Evolutionary conservation across 2,888 invertebrate species (phyloP), one percentile per base, ranked within the genome.

Genomic region (Polyommatus iphigenia): DNA sequence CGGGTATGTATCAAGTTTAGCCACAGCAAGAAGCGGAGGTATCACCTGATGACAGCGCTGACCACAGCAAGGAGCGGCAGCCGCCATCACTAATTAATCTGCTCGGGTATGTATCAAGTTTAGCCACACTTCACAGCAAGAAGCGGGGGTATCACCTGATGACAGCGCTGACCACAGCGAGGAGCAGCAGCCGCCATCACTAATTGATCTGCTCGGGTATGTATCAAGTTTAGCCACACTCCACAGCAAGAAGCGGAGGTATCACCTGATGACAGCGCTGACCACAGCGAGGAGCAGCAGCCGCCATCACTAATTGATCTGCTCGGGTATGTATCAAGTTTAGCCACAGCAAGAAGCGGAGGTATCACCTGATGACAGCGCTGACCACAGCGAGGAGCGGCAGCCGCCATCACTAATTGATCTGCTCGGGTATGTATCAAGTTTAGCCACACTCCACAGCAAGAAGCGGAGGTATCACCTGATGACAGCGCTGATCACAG

Each of bases 181-280:
- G 50, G 95, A 95, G 76, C 89, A 91, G 32, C 91, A 94, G 15
- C 96, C 96, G 1, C 94, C 96, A 0, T 96, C 97, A 0, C 91
- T 97, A 73, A 96, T 97, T 4, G 98, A 98, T 87, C 90, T 97
- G n/a, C 90, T 97, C 0, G 97, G 97, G 96, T 96, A 87, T 83
- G n/a, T n/a, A n/a, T n/a, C n/a, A n/a, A n/a, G n/a, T n/a, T n/a
- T n/a, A n/a, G n/a, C n/a, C n/a, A n/a, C n/a, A n/a, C n/a, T n/a
- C n/a, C n/a, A n/a, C n/a, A n/a, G n/a, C n/a, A n/a, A n/a, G 95
- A 96, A 85, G 96, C 95, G 1, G 97, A 97, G 0, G 96, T 96
- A 82, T 96, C 96, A 0, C 96, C 96, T 0, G 96, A 96, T 82
- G 97, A 96, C 83, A 86, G 91, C 0, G 87, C 87, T 0, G 91